Base-by-base conservation (phyloP, 1,140 invertebrate species). In the Amyelois transitella region DNA sequence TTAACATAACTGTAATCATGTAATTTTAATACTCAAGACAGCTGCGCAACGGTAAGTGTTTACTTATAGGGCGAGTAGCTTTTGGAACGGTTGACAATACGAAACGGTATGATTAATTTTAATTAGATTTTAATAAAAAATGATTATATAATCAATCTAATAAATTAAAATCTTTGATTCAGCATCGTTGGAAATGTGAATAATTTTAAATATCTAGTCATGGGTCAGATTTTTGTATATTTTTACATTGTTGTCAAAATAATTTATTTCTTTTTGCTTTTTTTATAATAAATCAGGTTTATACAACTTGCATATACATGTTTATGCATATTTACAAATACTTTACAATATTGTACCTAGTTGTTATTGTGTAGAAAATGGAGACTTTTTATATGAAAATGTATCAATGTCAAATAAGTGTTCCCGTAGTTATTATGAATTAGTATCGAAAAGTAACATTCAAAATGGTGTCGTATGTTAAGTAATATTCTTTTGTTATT, bases 61-160 rank as follows among this genome's bases (percentile, higher is more conserved):
- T n/a, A n/a, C n/a, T n/a, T 65, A 72, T 81, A 81, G 81, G 81
- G 81, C 81, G 81, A 83, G 81, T 77, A 70, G 61, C 19, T 75
- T 75, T 81, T 68, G 70, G 69, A 80, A 85, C 76, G 68, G 75
- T 80, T 83, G 84, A 87, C 84, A 87, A 87, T 86, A 86, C 79
- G 74, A 72, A 76, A 74, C 67, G 69, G 69, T 75, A 84, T 82
- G 78, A 72, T 77, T 82, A 73, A 70, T 76, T 77, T 72, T 69
- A 73, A 68, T 75, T 70, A 74, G 63, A 64, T 69, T 51, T 82
- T 58, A 24, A 55, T 49, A 73, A 70, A 64, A 18, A 65, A 69
- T 65, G 60, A 47, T 55, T 56, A 58, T 66, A 54, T 64, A 69
- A 61, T 63, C 60, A 64, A 59, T 61, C 49, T 57, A 48, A 62